These are phyloP conservation scores for Todiramphus chloris DNA, from an alignment of 2,113 vertebrate species.

Conservation along the genomic window DNA sequence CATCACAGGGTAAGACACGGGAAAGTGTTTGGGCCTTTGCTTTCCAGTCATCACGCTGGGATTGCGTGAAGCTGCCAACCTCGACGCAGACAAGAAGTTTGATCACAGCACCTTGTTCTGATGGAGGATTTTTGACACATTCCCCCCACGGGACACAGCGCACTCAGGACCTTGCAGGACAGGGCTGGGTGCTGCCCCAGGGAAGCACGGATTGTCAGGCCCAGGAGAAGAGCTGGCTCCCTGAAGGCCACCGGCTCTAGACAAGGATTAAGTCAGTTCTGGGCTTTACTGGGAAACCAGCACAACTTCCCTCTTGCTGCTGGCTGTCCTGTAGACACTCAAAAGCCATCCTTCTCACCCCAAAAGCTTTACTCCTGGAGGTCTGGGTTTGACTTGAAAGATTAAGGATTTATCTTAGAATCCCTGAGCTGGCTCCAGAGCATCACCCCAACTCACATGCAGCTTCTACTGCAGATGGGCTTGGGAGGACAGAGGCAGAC, in stretches of 20 bases:
- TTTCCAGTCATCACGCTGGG: not conserved
- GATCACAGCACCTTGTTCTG: not conserved
- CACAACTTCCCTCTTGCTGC: not conserved
- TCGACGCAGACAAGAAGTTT: not conserved
- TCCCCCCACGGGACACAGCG: not conserved
- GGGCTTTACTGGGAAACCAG: not conserved
- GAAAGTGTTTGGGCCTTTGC: not conserved
- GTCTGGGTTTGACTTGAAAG: not conserved
- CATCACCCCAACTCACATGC: not conserved
- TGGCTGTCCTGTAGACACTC: not conserved
- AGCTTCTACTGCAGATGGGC: rapidly evolving
- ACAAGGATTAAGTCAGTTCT: not conserved
- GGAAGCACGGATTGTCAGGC: not conserved
- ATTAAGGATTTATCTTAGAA: not conserved
- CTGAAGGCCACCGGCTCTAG: not conserved
- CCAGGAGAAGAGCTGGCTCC: not conserved
- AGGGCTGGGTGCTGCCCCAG: not conserved
- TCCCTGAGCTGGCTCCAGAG: not conserved
- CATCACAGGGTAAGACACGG: not conserved
- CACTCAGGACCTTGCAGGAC: not conserved
- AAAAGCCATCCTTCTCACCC: not conserved
- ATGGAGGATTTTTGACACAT: not conserved
- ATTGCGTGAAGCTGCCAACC: not conserved
- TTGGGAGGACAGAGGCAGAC: rapidly evolving
- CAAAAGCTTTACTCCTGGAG: too few relatives aligned